A percentile compares a stretch with the other conserved stretches of the same genome.
Conservation (phyloP, 2,113 vertebrate species). For the Spilogale gracilis region DNA sequence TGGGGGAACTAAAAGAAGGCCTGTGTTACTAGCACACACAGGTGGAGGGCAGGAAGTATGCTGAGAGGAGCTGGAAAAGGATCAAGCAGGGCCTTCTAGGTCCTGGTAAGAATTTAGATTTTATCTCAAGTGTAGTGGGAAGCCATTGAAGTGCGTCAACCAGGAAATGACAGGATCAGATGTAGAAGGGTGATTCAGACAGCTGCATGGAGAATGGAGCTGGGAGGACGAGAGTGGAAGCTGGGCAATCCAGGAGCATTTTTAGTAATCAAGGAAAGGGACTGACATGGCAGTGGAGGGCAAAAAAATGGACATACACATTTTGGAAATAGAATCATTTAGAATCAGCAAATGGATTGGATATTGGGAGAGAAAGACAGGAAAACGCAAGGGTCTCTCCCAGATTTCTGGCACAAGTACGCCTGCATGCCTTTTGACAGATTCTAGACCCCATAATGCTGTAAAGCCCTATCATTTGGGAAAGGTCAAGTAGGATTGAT, state of each 20-base stretch:
- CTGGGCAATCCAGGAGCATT: neutral
- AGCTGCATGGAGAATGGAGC: neutral
- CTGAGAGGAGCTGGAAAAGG: neutral
- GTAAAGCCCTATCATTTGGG: constrained; percentile 9
- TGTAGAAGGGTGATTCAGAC: constrained; percentile 41
- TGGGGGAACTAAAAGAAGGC: neutral
- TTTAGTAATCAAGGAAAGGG: neutral
- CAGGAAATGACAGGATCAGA: constrained; percentile 59
- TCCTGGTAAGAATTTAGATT: constrained; percentile 35
- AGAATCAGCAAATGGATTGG: neutral
- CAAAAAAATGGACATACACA: neutral
- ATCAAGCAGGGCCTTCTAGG: neutral
- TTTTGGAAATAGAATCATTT: constrained; percentile 52
- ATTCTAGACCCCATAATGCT: neutral
- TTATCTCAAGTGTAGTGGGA: neutral
- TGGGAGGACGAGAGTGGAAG: constrained; percentile 25
- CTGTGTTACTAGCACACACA: neutral
- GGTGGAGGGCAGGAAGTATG: neutral
- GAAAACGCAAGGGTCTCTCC: neutral
- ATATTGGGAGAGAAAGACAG: neutral
- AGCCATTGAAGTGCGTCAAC: neutral
- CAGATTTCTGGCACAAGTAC: neutral
- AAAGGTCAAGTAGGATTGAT: neutral
- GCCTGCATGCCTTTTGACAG: neutral
- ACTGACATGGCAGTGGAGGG: neutral